Evolutionary conservation across 1,140 invertebrate genomes (phyloP).

Genomic region (Portunus trituberculatus): DNA sequence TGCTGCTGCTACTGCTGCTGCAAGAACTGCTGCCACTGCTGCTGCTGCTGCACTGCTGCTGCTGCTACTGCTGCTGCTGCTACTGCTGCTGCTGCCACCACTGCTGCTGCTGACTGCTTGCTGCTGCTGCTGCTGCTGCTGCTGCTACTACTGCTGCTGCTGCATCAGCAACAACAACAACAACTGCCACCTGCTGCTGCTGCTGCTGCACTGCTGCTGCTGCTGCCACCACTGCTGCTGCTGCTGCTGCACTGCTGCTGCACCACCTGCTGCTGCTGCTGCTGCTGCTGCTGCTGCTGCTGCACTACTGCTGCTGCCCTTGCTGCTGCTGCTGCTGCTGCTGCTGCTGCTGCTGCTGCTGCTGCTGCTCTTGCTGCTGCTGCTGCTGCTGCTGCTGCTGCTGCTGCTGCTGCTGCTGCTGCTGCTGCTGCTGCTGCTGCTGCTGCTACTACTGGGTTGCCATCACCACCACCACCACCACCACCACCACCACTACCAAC

Average conservation of each 20-base stretch:
- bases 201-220: conserved; percentile 16
- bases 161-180: background rate
- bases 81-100: background rate
- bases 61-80: conserved; percentile 1
- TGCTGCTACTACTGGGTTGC: background rate
- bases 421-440: conserved; percentile 1
- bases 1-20: conserved; percentile 1
- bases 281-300: conserved; percentile 1
- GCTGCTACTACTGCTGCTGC: conserved; percentile 1
- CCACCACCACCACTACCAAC: too few relatives aligned
- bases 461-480: too few relatives aligned
- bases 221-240: conserved; percentile 6
- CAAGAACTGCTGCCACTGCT: background rate
- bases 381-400: conserved; percentile 2
- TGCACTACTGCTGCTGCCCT: background rate
- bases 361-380: background rate
- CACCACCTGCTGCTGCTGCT: background rate
- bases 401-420: conserved; percentile 2
- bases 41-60: conserved; percentile 1
- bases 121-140: conserved; percentile 1
- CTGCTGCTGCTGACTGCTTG: background rate
- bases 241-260: background rate
- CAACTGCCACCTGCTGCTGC: background rate
- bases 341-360: conserved; percentile 1
- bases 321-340: conserved; percentile 1